Evolutionary conservation across 2,113 vertebrate genomes (phyloP).

Genomic region (Phocoena sinus): DNA sequence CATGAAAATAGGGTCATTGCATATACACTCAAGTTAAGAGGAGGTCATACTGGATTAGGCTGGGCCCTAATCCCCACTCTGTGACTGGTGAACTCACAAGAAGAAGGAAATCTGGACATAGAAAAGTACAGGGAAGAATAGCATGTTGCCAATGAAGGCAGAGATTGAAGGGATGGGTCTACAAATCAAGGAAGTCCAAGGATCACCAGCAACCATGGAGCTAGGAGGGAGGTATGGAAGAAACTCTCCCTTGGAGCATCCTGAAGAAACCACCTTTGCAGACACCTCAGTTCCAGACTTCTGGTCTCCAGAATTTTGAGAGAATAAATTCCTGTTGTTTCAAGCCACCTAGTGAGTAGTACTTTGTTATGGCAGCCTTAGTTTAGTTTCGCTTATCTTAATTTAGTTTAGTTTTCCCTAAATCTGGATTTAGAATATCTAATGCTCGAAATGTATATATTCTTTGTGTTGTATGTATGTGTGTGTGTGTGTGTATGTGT

Average conservation of each 20-base stretch:
- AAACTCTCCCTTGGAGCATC: background rate
- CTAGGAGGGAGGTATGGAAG: too few species aligned
- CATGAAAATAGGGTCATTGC: background rate
- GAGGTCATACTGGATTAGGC: background rate
- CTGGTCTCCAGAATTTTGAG: background rate
- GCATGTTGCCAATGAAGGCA: background rate
- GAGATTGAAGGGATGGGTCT: background rate
- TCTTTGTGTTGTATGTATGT: background rate
- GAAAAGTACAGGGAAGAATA: background rate
- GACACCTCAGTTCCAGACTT: background rate
- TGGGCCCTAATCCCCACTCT: background rate
- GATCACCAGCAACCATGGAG: background rate
- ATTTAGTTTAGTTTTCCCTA: background rate
- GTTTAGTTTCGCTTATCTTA: background rate
- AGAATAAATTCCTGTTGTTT: background rate
- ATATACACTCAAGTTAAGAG: background rate
- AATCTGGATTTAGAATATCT: background rate
- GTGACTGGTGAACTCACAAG: background rate
- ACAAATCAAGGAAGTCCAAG: background rate
- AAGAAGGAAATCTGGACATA: background rate
- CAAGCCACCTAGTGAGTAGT: background rate
- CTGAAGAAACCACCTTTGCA: background rate
- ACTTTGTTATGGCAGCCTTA: background rate
- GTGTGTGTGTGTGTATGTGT: background rate
- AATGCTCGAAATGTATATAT: background rate